These are phyloP conservation scores for Manis javanica DNA, from an alignment of 2,797 vertebrate genomes.

Conservation along the genomic window DNA sequence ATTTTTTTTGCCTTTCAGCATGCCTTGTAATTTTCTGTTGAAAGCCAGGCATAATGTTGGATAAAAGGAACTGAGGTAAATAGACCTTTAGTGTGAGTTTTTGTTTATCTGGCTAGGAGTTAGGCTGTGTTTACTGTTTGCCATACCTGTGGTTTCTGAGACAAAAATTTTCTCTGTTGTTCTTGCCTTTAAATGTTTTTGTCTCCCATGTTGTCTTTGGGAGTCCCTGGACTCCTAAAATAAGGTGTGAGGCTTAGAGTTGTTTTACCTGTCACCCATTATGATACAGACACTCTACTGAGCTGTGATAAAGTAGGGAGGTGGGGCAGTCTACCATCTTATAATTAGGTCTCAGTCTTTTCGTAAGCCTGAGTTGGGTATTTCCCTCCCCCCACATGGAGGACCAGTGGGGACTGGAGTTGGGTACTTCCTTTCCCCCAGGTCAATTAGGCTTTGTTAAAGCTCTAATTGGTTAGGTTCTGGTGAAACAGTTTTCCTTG, in stretches of 20 bases:
- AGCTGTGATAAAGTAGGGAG: not conserved
- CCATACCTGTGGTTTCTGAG: not conserved
- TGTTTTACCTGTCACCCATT: slow-evolving; percentile 23
- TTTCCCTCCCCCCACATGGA: not conserved
- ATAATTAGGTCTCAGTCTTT: not conserved
- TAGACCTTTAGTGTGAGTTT: not conserved
- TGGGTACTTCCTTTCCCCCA: not conserved
- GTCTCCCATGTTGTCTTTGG: not conserved
- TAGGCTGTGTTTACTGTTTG: not conserved
- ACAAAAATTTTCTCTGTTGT: slow-evolving; percentile 7
- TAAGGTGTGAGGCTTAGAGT: not conserved
- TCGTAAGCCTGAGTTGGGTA: not conserved
- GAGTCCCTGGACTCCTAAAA: not conserved
- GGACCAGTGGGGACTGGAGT: not conserved
- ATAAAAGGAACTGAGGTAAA: not conserved
- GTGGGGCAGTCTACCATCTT: not conserved
- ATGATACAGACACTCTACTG: not conserved
- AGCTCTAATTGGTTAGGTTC: not conserved
- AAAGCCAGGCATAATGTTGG: not conserved
- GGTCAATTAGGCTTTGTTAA: not conserved
- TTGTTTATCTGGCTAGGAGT: not conserved
- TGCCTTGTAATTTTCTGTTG: not conserved
- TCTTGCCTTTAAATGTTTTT: not conserved
- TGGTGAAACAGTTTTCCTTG: slow-evolving; percentile 47
- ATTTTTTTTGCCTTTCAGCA: not conserved